Percentiles rank a stretch among this genome's conserved stretches.
phyloP scores from a whole-genome alignment of 2,888 invertebrate genomes.

The Apamea monoglypha region DNA sequence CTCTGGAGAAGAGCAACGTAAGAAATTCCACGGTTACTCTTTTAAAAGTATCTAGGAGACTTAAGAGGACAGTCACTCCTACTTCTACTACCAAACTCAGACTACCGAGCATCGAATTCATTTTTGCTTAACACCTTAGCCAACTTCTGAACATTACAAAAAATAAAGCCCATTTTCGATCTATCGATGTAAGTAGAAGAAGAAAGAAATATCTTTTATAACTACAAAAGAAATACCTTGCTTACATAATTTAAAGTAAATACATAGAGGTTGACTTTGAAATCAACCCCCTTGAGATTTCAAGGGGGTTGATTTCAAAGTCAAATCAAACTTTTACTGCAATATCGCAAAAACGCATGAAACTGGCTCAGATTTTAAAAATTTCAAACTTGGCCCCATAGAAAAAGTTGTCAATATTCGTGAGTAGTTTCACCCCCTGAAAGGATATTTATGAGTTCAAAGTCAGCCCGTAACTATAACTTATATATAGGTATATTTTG shows the following conservation, averaged over 20 bases:
- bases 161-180: background rate
- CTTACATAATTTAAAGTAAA: background rate
- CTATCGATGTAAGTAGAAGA: too few species aligned
- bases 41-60: too few species aligned
- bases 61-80: too few species aligned
- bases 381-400: background rate
- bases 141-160: background rate
- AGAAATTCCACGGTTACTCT: too few species aligned
- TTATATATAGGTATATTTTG: background rate
- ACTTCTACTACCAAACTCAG: too few species aligned
- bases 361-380: conserved; percentile 10
- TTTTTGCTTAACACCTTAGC: background rate
- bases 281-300: too few species aligned
- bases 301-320: too few species aligned
- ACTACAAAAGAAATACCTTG: background rate
- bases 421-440: background rate
- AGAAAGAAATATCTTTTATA: background rate
- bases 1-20: too few species aligned
- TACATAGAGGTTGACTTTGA: background rate
- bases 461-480: background rate
- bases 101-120: too few species aligned
- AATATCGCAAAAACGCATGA: background rate
- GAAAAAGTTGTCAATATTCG: background rate
- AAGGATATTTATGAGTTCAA: conserved; percentile 1
- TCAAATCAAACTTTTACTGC: conserved; percentile 4